Percentiles rank a stretch among this genome's conserved stretches.
phyloP scores from a whole-genome alignment of 2,888 invertebrate species.

The Galerucella pusilla region DNA sequence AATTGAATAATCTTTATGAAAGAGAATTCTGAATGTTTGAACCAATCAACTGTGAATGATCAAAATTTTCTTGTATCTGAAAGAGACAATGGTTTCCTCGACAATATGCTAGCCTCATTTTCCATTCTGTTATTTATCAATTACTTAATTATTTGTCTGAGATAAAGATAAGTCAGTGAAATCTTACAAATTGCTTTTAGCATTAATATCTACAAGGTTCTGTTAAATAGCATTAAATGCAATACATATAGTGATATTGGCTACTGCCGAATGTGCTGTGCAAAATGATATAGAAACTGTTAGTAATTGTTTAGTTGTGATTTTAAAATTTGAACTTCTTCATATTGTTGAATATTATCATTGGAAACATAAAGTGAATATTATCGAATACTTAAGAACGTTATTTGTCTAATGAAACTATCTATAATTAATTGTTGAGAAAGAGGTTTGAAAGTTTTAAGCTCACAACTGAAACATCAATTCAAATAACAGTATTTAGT shows the following conservation, averaged over 20 bases:
- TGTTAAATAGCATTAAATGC: constrained; percentile 40
- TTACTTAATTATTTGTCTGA: neutral
- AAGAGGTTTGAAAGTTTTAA: neutral
- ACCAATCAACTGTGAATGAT: neutral
- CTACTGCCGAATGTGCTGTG: constrained; percentile 56
- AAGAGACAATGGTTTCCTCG: no score
- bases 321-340: neutral
- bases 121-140: neutral
- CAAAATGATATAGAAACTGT: constrained; percentile 47
- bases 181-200: constrained; percentile 5
- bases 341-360: neutral
- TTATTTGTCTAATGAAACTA: constrained; percentile 8
- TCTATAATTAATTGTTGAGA: constrained; percentile 2
- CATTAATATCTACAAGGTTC: constrained; percentile 24
- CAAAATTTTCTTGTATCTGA: neutral
- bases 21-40: no score
- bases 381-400: neutral
- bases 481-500: constrained; percentile 28
- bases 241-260: constrained; percentile 54
- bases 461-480: constrained; percentile 19
- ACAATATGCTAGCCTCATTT: neutral
- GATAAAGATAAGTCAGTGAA: no score
- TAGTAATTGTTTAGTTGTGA: constrained; percentile 25
- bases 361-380: constrained; percentile 9
- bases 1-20: no score